Base-by-base conservation (phyloP, 2,797 vertebrate species). In the Ataeniobius toweri region DNA sequence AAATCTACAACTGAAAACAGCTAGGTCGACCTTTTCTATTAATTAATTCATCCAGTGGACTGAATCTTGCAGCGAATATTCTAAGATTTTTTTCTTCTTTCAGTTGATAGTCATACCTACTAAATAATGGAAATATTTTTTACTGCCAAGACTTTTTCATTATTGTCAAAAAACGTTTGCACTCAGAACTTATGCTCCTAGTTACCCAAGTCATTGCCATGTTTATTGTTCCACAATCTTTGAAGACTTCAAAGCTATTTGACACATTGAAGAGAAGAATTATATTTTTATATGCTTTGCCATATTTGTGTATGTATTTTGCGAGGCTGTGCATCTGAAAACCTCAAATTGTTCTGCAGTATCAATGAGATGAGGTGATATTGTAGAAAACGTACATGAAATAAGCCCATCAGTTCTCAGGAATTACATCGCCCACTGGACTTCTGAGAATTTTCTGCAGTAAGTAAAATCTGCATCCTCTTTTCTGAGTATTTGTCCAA, bases 401-500 rank as follows among this genome's bases (percentile, higher is more conserved):
- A 67, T 9, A 13, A 2, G 20, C 44, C 36, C 0, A 14, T 67
- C 61, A 61, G 50, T 31, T 61, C 18, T 73, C 6, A 12, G 24
- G 3, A 48, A 68, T 22, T 12, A 50, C 20, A n/a, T 44, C 2
- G 14, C 24, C 24, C 13, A 22, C 5, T 56, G 7, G 9, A 61
- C 73, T 86, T 83, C 83, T 78, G 22, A 78, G 78, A 78, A 87
- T 10, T 24, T 18, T 7, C 22, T 24, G 3, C 14, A 39, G 16
- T 2, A 16, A 48, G 3, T 20, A 39, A 46, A 71, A 77, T 18
- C 6, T n/a, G 76, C 6, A 50, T 83, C 78, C 74, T 80, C n/a
- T 71, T 10, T 36, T 86, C 80, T 72, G 6, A 51, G 39, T 69
- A 71, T 31, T 50, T 56, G 12, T 13, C 14, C 22, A 74, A 10